Base-by-base conservation (phyloP, 2,888 invertebrate genomes). In the Ennomos fuscantarius region DNA sequence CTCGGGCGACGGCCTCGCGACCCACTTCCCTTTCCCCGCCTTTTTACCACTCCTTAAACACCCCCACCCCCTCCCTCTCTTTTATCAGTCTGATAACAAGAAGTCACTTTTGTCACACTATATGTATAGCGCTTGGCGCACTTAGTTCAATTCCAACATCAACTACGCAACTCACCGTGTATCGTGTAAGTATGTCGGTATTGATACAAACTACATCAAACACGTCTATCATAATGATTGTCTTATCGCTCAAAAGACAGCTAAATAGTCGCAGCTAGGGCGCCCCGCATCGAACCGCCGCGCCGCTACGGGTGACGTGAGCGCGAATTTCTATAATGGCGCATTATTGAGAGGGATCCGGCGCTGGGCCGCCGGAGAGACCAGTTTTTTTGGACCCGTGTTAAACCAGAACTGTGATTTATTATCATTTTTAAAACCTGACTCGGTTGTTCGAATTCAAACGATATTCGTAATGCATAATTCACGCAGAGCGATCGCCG, bases 1-100 rank as follows among this genome's bases (percentile, higher is more conserved):
- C 80, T 73, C 81, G 89, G 87, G 76, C 88, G 88, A 79, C 89
- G 89, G 84, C 86, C 86, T 70, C 85, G 79, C 89, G 89, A 87
- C 84, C 88, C 84, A 87, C 76, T 85, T 87, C 84, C 82, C 58
- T 48, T 79, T 80, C 79, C 78, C 69, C 69, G 63, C 70, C 65
- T 69, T 64, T 69, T 66, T 72, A 68, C 60, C 74, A 74, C 74
- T 52, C 31, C 42, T 42, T 44, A 35, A 52, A 52, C 70, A 68
- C 70, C 65, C 73, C 76, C 69, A 69, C 75, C 76, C 76, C 68
- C 70, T 63, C 70, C 66, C 71, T 73, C 77, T 81, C 78, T 81
- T 84, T 84, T 87, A 87, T 86, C 86, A 79, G 66, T 66, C 69
- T 79, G 85, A 86, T 86, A 87, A 82, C 78, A 79, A 78, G 69